Base-by-base conservation (phyloP, 37 sponge, comb jelly and placozoan species). In the Haliclona indistincta region DNA sequence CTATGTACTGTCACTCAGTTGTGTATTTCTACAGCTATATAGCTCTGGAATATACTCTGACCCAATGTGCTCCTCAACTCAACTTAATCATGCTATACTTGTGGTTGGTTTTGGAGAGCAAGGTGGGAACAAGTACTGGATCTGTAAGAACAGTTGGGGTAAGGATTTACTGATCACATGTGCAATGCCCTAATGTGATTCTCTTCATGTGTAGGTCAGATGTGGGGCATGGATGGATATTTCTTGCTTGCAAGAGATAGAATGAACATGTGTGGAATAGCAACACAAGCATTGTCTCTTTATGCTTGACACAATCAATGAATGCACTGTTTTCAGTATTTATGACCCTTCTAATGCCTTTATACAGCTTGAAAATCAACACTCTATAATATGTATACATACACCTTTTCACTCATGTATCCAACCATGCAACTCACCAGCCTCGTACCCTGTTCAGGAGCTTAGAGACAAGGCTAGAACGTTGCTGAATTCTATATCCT, bases 201-300 rank as follows among this genome's bases (percentile, higher is more conserved):
- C 7, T 58, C 7, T 58, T 25, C 40, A 35, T 73, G 74, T 39
- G 77, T 79, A 84, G 79, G 81, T 2, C 42, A 64, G 11, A 55
- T 28, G 7, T 89, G 90, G 90, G 90, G 90, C 20, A 73, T 67
- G 70, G 30, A 56, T 17, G 90, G 90, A 1, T 89, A 84, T 81
- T 51, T 89, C 71, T 53, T 49, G 70, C 56, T 89, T 58, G 64
- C 69, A 0, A 32, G 79, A 8, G 72, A 79, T 63, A 67, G 64
- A 20, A 54, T 35, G 10, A 88, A 89, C 77, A 79, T 60, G 65
- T 89, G 90, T 79, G 90, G 90, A 19, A 78, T 89, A 44, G 80
- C 80, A n/a, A 81, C 84, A 0, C 62, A 45, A 17, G 80, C 90
- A 62, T 79, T 72, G 56, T 89, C 72, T 77, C 90, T n/a, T n/a